Base-by-base conservation (phyloP, 2,888 invertebrate genomes). In the Cinara cedri region DNA sequence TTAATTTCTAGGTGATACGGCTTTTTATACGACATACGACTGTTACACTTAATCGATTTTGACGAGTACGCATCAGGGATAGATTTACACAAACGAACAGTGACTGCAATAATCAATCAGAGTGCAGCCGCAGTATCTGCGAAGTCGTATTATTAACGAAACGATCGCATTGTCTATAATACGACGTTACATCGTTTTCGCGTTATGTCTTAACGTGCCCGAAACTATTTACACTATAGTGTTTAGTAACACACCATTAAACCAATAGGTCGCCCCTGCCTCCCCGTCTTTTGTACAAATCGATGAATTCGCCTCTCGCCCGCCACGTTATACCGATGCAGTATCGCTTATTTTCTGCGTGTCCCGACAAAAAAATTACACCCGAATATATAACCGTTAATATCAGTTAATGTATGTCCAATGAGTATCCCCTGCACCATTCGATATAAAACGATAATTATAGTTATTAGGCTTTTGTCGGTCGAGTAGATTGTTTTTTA, bases 161-260 rank as follows among this genome's bases (percentile, higher is more conserved):
- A 54, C 34, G 26, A 54, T 68, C 13, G 51, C n/a, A 19, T n/a
- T 8, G 68, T 3, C 34, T 70, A 51, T 54, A 19, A 54, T 19
- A 34, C 26, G 34, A 42, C 19, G 42, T 46, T 55, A 1, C 10
- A 8, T 19, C 57, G 24, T 60, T 60, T 57, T 11, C 44, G 57
- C 71, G 57, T 57, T 34, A 14, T 21, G 42, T 21, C 70, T 44
- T 16, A 16, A 24, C 8, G 21, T 26, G 46, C 44, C 44, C 46
- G 24, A 46, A n/a, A 57, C 26, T 26, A 46, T 72, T 72, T n/a
- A 21, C 3, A 34, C 60, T 26, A 19, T 4, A 34, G 34, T 6
- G 60, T 60, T 72, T 72, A 72, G 14, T 72, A 60, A 72, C 72
- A 49, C 60, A 19, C 60, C 72, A 72, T 72, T 72, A 72, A 60